These are phyloP conservation scores for Prorops nasuta DNA, from an alignment of 1,140 invertebrate genomes.

Conservation along the genomic window DNA sequence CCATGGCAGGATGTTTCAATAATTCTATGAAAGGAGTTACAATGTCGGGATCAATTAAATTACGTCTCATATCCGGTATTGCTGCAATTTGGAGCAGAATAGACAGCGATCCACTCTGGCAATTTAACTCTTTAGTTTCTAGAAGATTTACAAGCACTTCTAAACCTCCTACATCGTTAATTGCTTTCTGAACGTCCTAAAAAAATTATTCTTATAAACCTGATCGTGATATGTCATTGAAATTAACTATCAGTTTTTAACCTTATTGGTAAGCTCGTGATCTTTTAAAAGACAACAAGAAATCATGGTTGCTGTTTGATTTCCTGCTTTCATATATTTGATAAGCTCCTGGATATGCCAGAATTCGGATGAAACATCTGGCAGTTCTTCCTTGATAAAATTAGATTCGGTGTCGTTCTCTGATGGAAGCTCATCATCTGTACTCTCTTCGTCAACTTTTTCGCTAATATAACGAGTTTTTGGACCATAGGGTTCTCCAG, in stretches of 20 bases:
- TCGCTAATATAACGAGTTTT: conserved; percentile 40
- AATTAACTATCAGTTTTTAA: conserved; percentile 65
- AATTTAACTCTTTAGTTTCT: conserved; percentile 86
- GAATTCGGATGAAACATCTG: conserved; percentile 71
- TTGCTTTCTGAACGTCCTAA: conserved; percentile 56
- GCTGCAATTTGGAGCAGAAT: conserved; percentile 77
- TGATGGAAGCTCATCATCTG: conserved; percentile 49
- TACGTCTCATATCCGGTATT: conserved; percentile 75
- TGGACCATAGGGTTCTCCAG: conserved; percentile 44
- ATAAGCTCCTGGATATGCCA: conserved; percentile 93
- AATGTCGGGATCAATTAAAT: conserved; percentile 82
- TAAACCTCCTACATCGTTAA: conserved; percentile 82
- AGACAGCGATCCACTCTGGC: conserved; percentile 81
- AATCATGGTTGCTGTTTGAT: conserved; percentile 91
- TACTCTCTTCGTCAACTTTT: conserved; percentile 44
- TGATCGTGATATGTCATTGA: conserved; percentile 58
- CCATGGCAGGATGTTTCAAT: conserved; percentile 74
- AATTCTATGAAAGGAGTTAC: conserved; percentile 71
- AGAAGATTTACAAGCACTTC: conserved; percentile 90
- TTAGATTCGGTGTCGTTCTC: conserved; percentile 46
- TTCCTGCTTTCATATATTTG: conserved; percentile 92
- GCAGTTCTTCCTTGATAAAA: conserved; percentile 33
- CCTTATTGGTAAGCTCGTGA: conserved; percentile 75
- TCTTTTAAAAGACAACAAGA: conserved; percentile 87
- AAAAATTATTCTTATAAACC: conserved; percentile 6